phyloP scores from a whole-genome alignment of 2,797 vertebrate genomes.

The Cygnus olor region DNA sequence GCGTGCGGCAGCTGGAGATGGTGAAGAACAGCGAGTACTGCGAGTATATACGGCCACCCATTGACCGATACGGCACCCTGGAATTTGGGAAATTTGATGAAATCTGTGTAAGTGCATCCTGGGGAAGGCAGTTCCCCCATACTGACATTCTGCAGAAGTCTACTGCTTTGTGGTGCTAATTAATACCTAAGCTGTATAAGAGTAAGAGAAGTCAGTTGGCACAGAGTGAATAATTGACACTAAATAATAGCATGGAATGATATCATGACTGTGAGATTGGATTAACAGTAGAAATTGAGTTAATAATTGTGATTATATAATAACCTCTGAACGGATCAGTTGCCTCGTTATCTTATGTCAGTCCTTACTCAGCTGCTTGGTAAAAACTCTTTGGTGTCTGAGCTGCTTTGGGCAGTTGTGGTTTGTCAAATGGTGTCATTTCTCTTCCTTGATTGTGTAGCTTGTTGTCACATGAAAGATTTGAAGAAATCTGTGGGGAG shows the following conservation, averaged over 20 bases:
- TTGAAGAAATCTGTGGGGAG: not conserved
- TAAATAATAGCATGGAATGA: not conserved
- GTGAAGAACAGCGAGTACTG: constrained; percentile 93
- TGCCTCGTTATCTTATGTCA: rapidly evolving
- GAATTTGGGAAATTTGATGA: constrained; percentile 94
- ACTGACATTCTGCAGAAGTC: rapidly evolving
- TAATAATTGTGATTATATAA: not conserved
- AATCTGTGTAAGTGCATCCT: constrained; percentile 86
- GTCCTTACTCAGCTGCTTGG: not conserved
- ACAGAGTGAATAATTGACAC: not conserved
- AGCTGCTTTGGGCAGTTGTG: not conserved
- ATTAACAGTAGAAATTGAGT: constrained; percentile 3
- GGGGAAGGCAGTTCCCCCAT: rapidly evolving
- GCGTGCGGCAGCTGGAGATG: constrained; percentile 91
- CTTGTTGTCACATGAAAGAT: not conserved
- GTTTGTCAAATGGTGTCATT: not conserved
- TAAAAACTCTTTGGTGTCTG: not conserved
- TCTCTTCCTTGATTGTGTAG: not conserved
- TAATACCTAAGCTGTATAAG: not conserved
- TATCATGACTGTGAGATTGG: not conserved
- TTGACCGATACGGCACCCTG: constrained; percentile 90
- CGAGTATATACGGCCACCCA: constrained; percentile 92
- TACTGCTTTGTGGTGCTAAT: not conserved
- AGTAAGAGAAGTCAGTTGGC: not conserved
- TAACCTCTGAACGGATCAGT: not conserved